A percentile compares a stretch with the other conserved stretches of the same genome.
phyloP scores from a whole-genome alignment of 1,140 invertebrate species.

The Helicoverpa zea region DNA sequence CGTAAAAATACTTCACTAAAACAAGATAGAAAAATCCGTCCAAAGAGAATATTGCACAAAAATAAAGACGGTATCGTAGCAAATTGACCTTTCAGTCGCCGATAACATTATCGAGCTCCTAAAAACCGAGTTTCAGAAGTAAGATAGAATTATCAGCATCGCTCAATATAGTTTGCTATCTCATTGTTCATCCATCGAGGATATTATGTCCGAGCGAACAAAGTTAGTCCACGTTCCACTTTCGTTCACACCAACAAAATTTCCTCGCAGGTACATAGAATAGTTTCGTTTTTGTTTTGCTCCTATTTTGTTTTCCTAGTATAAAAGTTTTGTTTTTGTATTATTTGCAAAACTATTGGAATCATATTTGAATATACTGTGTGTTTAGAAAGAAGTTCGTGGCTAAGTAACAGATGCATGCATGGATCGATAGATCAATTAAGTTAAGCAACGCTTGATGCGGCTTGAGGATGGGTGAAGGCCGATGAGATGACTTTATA shows the following conservation, averaged over 20 bases:
- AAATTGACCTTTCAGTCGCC: background rate
- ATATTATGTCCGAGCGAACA: constrained; percentile 15
- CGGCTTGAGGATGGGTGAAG: too few relatives aligned
- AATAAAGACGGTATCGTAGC: background rate
- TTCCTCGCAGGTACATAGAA: background rate
- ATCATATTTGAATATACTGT: too few relatives aligned
- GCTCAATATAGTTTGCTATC: background rate
- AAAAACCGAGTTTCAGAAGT: background rate
- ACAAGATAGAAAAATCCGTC: too few relatives aligned
- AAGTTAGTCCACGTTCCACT: background rate
- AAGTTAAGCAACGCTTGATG: too few relatives aligned
- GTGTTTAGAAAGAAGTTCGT: too few relatives aligned
- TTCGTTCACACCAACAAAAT: constrained; percentile 7
- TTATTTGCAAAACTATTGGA: too few relatives aligned
- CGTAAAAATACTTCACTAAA: too few relatives aligned
- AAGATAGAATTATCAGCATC: constrained; percentile 13
- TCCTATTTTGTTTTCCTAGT: background rate
- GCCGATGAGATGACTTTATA: too few relatives aligned
- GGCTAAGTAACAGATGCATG: too few relatives aligned
- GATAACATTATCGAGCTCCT: background rate
- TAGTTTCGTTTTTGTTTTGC: background rate
- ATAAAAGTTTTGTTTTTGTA: too few relatives aligned
- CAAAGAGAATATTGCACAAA: background rate
- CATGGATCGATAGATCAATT: too few relatives aligned
- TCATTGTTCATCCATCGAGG: constrained; percentile 16